phyloP scores from a whole-genome alignment of 2,113 vertebrate genomes.

The Thinocorus orbignyianus region DNA sequence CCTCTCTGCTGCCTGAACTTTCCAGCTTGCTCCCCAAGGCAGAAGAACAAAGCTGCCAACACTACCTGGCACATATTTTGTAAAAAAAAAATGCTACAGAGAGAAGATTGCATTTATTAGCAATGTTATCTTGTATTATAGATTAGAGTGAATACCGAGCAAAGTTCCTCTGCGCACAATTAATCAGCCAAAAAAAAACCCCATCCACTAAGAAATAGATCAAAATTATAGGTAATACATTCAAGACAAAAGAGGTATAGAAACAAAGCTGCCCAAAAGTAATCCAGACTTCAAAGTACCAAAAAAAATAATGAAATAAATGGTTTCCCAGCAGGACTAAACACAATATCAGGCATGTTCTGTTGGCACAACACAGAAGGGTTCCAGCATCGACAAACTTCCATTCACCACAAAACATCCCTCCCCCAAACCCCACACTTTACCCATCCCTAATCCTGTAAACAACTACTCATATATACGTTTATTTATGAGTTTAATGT shows the following conservation, averaged over 20 bases:
- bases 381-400: not conserved
- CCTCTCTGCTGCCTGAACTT: constrained; percentile 61
- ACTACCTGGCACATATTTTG: not conserved
- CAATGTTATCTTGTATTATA: not conserved
- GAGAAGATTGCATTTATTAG: constrained; percentile 11
- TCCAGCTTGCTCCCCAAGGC: constrained; percentile 56
- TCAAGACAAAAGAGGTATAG: not conserved
- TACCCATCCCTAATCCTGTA: not conserved
- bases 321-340: not conserved
- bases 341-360: not conserved
- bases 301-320: not conserved
- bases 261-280: not conserved
- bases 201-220: not conserved
- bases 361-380: not conserved
- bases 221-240: not conserved
- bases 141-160: constrained; percentile 30
- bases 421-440: accelerated
- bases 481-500: not conserved
- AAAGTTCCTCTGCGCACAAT: not conserved
- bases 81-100: not conserved
- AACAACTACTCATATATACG: not conserved
- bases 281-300: not conserved
- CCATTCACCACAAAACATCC: not conserved
- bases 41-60: constrained; percentile 59
- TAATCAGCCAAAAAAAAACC: not conserved